Base-by-base conservation (phyloP, 2,113 vertebrate genomes). In the Sminthopsis crassicaudata region DNA sequence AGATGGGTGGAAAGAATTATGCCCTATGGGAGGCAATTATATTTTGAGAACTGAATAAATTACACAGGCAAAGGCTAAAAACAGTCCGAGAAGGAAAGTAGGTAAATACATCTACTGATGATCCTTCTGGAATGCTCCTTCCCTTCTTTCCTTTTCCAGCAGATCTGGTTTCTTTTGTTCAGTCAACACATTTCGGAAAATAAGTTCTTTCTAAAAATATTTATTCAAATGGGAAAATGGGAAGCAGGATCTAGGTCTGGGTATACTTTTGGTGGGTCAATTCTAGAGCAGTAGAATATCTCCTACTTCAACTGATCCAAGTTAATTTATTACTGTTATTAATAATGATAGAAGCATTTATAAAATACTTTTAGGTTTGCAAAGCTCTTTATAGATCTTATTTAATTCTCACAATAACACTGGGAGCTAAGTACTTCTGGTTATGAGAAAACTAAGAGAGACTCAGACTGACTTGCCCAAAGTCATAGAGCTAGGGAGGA, bases 1-100 rank as follows among this genome's bases (percentile, higher is more conserved):
- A 97, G 91, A 95, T 90, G 95, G 60, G 42, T 94, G 96, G 95
- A 98, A 98, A 98, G 98, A 97, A 97, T 97, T 97, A 96, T 36
- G 96, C 91, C 92, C 92, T 96, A 92, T 95, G 97, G 96, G 95
- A 97, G 98, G 93, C 96, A 97, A 92, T 92, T 93, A 96, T 96
- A 97, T 97, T 97, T 98, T 97, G 96, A 93, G 92, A 94, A 97
- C 92, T 91, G 91, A 97, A 95, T 51, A 93, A 96, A 97, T 60
- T 91, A 53, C 96, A 57, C 8, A 96, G 96, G 96, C 96, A 98
- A 97, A 97, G 94, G 96, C 96, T 98, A 98, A 97, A 97, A 98
- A 93, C 97, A 98, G 93, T 96, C 90, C 90, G 97, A 96, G 95
- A 96, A 93, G 95, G 96, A 97, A 89, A 96, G 89, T 26, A 95